These are phyloP conservation scores for Callimorpha dominula DNA, from an alignment of 2,888 invertebrate genomes.

Conservation along the genomic window DNA sequence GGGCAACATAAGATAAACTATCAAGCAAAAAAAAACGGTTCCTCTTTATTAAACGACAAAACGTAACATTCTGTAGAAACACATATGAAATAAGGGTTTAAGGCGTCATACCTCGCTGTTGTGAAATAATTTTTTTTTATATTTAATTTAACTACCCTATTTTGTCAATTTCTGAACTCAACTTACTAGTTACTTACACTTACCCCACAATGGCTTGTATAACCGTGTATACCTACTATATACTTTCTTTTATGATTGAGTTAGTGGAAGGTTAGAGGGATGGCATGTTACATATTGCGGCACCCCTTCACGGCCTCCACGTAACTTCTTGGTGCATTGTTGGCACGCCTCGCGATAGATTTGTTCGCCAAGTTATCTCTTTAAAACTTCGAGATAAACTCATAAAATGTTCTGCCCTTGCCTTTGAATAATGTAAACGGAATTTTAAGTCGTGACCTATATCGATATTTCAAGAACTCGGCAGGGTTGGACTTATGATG, in stretches of 20 bases:
- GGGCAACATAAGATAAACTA: too few relatives aligned
- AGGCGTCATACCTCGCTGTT: too few relatives aligned
- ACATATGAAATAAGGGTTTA: too few relatives aligned
- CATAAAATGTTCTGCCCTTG: conserved; percentile 4
- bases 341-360: conserved; percentile 5
- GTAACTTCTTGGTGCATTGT: conserved; percentile 3
- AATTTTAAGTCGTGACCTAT: conserved; percentile 4
- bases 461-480: background rate
- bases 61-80: too few relatives aligned
- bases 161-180: too few relatives aligned
- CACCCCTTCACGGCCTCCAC: background rate
- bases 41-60: too few relatives aligned
- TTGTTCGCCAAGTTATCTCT: conserved; percentile 10
- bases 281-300: background rate
- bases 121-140: too few relatives aligned
- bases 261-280: background rate
- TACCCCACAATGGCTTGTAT: too few relatives aligned
- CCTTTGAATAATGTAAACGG: background rate
- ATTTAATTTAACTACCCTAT: too few relatives aligned
- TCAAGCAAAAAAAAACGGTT: too few relatives aligned
- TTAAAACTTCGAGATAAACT: conserved; percentile 13
- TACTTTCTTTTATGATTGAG: background rate
- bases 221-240: background rate
- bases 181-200: too few relatives aligned
- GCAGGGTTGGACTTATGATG: too few relatives aligned